Conservation (phyloP, 2,888 invertebrate genomes). For the Nomada hirtipes region DNA sequence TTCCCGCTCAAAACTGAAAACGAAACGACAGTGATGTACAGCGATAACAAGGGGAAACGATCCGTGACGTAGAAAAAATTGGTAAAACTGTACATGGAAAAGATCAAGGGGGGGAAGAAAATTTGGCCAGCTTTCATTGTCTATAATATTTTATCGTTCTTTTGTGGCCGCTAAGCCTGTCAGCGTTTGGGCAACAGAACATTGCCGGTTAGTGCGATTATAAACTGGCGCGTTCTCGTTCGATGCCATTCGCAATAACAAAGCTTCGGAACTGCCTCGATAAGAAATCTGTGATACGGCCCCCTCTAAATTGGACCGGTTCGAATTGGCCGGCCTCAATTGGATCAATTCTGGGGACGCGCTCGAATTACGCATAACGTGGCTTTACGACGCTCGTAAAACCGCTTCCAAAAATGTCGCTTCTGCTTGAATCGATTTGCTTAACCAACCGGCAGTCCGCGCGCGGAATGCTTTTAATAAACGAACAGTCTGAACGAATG, state of each 20-base stretch:
- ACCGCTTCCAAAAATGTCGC: conserved; percentile 49
- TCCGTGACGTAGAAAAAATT: too few species aligned
- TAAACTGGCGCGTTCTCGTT: conserved; percentile 33
- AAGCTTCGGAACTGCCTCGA: conserved; percentile 41
- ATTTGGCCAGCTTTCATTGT: too few species aligned
- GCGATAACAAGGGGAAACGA: too few species aligned
- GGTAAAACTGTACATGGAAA: too few species aligned
- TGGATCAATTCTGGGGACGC: conserved; percentile 55
- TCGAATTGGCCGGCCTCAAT: conserved; percentile 52
- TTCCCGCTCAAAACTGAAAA: background rate
- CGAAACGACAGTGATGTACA: too few species aligned
- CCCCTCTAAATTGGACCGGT: conserved; percentile 49
- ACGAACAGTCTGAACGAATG: background rate
- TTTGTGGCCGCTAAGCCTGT: background rate
- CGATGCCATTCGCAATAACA: conserved; percentile 51
- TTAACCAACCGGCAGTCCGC: conserved; percentile 1
- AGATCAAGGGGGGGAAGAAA: too few species aligned
- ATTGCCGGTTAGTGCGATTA: conserved; percentile 24
- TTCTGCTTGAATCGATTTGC: conserved; percentile 42
- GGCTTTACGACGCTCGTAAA: conserved; percentile 58
- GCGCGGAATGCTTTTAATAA: background rate
- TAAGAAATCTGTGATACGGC: conserved; percentile 53
- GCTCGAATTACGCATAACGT: conserved; percentile 59
- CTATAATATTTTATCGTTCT: background rate
- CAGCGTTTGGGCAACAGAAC: background rate